These are phyloP conservation scores for Hylomyscus alleni DNA, from an alignment of 2,797 vertebrate species.

Conservation along the genomic window DNA sequence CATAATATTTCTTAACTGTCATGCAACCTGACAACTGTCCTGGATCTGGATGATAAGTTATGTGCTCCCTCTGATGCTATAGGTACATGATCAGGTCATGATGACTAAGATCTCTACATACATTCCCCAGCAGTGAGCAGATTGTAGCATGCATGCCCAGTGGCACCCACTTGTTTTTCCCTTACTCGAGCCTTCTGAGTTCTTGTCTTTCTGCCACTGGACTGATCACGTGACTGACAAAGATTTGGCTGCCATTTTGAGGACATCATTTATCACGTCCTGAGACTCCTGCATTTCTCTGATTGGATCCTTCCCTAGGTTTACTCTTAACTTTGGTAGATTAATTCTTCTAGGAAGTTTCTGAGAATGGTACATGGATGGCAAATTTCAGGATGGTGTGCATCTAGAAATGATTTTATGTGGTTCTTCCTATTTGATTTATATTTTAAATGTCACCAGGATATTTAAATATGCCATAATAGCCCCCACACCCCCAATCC, in stretches of 20 bases:
- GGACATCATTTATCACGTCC: not conserved
- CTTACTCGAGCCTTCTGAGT: not conserved
- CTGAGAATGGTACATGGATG: not conserved
- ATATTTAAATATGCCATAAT: not conserved
- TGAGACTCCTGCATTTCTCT: not conserved
- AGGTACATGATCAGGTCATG: not conserved
- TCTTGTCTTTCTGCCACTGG: not conserved
- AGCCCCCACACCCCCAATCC: not conserved
- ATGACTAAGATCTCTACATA: not conserved
- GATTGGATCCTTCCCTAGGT: not conserved
- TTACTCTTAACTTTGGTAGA: not conserved
- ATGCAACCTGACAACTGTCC: not conserved
- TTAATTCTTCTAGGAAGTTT: not conserved
- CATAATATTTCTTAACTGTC: not conserved
- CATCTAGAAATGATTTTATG: not conserved
- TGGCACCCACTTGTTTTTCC: not conserved
- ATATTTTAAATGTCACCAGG: not conserved
- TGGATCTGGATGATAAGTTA: not conserved
- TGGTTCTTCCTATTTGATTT: not conserved
- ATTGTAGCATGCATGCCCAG: not conserved
- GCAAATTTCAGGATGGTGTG: not conserved
- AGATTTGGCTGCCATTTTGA: not conserved
- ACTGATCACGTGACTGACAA: not conserved
- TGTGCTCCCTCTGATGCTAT: not conserved
- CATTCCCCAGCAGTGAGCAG: not conserved